Evolutionary conservation across 2,797 vertebrate species (phyloP).

Genomic region (Urosaurus nigricauda): DNA sequence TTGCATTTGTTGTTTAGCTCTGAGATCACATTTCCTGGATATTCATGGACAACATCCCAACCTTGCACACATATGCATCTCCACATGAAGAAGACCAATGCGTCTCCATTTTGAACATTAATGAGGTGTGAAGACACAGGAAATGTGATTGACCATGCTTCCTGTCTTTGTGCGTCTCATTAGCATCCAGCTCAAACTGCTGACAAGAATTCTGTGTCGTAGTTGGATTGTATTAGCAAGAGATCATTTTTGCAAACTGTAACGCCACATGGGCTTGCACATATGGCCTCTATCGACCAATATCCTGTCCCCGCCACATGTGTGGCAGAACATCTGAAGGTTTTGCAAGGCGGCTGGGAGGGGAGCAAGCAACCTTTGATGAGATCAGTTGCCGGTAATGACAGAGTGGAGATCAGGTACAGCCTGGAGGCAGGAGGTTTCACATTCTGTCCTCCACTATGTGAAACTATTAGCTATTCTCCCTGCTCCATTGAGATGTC

Average conservation of each 20-base stretch:
- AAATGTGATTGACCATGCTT: constrained; percentile 10
- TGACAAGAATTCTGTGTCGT: not conserved
- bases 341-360: not conserved
- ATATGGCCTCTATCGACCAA: constrained; percentile 28
- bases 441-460: constrained; percentile 23
- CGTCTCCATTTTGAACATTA: not conserved
- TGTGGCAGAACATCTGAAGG: constrained; percentile 36
- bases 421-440: constrained; percentile 27
- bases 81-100: not conserved
- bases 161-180: constrained; percentile 4
- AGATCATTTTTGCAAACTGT: constrained; percentile 1
- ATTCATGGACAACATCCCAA: not conserved
- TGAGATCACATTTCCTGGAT: constrained; percentile 1
- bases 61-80: not conserved
- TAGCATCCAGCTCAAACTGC: not conserved
- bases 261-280: constrained; percentile 10
- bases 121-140: not conserved
- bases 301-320: constrained; percentile 28
- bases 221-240: not conserved
- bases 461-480: constrained; percentile 40
- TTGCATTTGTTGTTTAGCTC: not conserved
- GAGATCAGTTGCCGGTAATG: constrained; percentile 4
- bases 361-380: not conserved
- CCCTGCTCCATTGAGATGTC: constrained; percentile 39
- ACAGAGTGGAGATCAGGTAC: constrained; percentile 35